Evolutionary conservation across 1,140 invertebrate genomes (phyloP), one percentile per base, ranked within the genome.

Genomic region (Metaphire vulgaris): DNA sequence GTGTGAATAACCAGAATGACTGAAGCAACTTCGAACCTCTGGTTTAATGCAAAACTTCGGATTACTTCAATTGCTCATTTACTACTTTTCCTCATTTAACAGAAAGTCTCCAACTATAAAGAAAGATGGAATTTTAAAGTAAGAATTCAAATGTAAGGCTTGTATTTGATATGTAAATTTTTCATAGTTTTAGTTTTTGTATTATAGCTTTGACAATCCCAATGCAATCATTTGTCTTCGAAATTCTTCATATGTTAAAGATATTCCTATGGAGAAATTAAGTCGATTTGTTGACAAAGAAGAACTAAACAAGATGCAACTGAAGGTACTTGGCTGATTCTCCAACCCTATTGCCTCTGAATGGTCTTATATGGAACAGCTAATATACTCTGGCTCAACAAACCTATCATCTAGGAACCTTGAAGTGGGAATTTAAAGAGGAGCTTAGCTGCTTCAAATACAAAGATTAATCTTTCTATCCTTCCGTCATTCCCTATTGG

Each of bases 191-290:
- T 56, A 12, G 41, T 6, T 56, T 6, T 12, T 56, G 41, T 56
- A 12, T 81, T 80, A 56, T 74, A 83, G 84, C 69, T 79, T 73
- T 28, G 69, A 76, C 14, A 86, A 84, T 79, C 81, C 79, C 33
- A 85, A 85, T 82, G 83, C 83, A 33, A 78, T 80, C 26, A 85
- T 86, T 77, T 83, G 85, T 66, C 21, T 86, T 6, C 75, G 85
- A 69, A 75, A 81, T 33, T 67, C 72, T 30, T 73, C 80, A 1
- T 77, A 82, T 71, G 21, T 83, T 2, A 67, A 78, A 29, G 77
- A 82, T 31, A 73, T 86, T 0, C 84, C 84, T 30, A 76, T 80
- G 56, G 31, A 80, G 16, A 75, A 81, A 69, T 16, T 68, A 2
- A 73, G 74, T 15, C 80, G 80, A 77, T 86, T 84, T 81, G 65